Conservation (phyloP, 2,113 vertebrate species). For the Eclectus roratus region DNA sequence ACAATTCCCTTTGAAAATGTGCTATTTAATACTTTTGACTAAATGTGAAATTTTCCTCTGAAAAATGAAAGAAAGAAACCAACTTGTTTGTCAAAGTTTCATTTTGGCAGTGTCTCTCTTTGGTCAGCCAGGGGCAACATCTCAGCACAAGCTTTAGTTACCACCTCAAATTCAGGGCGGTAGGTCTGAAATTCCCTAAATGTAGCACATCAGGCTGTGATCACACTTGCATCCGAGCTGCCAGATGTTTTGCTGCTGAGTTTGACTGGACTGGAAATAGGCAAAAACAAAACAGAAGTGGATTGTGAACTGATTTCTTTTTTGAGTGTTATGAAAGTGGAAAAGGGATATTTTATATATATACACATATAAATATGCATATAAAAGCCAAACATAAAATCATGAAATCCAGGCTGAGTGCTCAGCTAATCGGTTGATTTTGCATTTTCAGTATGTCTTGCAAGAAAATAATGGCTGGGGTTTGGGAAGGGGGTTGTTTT, state of each 20-base stretch:
- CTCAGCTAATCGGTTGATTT: slow-evolving; percentile 31
- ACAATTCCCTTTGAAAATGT: neutral
- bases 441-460: neutral
- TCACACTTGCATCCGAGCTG: neutral
- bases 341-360: neutral
- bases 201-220: neutral
- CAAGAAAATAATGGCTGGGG: neutral
- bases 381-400: slow-evolving; percentile 53
- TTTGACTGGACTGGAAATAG: neutral
- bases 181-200: neutral
- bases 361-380: neutral
- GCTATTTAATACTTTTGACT: neutral
- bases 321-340: neutral
- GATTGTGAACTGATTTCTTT: neutral
- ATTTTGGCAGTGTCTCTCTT: neutral
- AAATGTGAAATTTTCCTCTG: neutral
- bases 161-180: neutral
- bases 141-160: neutral
- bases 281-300: neutral
- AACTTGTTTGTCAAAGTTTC: neutral
- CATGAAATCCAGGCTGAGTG: slow-evolving; percentile 51
- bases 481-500: neutral
- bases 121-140: neutral
- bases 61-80: neutral
- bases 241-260: slow-evolving; percentile 41